Evolutionary conservation across 2,797 vertebrate species (phyloP).

Genomic region (Rhynchotus rufescens): DNA sequence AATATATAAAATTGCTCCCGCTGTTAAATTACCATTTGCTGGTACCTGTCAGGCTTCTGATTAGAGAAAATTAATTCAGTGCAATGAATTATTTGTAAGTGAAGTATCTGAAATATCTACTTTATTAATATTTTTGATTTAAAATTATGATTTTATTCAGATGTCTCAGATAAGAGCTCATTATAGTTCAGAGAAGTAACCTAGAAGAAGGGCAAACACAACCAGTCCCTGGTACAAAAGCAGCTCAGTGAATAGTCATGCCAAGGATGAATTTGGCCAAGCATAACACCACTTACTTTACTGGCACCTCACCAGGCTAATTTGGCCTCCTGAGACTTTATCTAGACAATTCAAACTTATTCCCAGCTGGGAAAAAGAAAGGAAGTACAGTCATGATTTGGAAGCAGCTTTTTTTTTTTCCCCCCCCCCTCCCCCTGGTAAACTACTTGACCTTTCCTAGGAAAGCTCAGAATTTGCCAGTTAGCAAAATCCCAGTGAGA

Average conservation of each 20-base stretch:
- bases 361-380: neutral
- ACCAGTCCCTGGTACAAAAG: neutral
- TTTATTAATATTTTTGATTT: conserved; percentile 55
- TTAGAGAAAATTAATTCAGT: conserved; percentile 44
- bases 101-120: conserved; percentile 52
- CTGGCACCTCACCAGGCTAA: neutral
- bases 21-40: conserved; percentile 56
- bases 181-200: conserved; percentile 9
- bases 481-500: neutral
- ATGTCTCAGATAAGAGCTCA: neutral
- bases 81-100: conserved; percentile 59
- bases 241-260: neutral
- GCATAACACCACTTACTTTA: neutral
- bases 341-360: neutral
- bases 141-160: conserved; percentile 41
- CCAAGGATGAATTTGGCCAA: neutral
- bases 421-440: neutral
- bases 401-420: neutral
- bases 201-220: neutral
- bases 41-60: conserved; percentile 41
- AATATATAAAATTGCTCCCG: conserved; percentile 27
- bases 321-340: neutral
- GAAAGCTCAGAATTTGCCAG: neutral
- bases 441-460: conserved; percentile 18
- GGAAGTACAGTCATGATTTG: neutral